These are phyloP conservation scores for Lucifuga dentata DNA, from an alignment of 2,113 vertebrate species.

Conservation along the genomic window DNA sequence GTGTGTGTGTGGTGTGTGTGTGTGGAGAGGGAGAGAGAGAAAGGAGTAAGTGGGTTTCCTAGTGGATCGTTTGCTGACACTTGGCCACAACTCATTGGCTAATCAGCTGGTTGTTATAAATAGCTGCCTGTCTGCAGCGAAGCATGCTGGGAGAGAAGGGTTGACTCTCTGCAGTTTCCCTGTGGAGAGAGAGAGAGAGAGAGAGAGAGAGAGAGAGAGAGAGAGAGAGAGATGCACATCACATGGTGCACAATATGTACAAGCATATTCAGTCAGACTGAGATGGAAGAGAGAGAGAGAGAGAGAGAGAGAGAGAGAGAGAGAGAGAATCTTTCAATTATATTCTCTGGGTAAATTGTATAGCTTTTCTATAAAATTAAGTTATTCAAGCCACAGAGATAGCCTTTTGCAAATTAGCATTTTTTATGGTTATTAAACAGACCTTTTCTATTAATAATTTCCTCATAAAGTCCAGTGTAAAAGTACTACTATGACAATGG, in stretches of 20 bases:
- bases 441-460: slow-evolving; percentile 3
- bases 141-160: slow-evolving; percentile 76
- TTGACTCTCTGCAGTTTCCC: slow-evolving; percentile 70
- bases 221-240: slow-evolving; percentile 48
- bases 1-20: too few relatives aligned
- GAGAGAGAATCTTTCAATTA: too few relatives aligned
- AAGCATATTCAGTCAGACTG: slow-evolving; percentile 30
- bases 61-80: slow-evolving; percentile 73
- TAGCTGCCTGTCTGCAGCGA: slow-evolving; percentile 78
- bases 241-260: slow-evolving; percentile 40
- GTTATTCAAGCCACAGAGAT: slow-evolving; percentile 6
- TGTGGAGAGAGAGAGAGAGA: slow-evolving; percentile 48
- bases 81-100: slow-evolving; percentile 66
- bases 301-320: too few relatives aligned
- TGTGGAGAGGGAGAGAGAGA: slow-evolving; percentile 46
- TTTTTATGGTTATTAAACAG: slow-evolving; percentile 1
- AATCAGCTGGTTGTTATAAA: slow-evolving; percentile 84
- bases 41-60: slow-evolving; percentile 58
- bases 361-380: background rate
- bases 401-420: slow-evolving; percentile 32
- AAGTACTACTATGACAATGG: too few relatives aligned
- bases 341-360: too few relatives aligned
- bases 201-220: slow-evolving; percentile 43
- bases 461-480: too few relatives aligned
- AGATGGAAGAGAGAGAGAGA: background rate